These are phyloP conservation scores for Gadopsis marmoratus DNA, from an alignment of 2,797 vertebrate genomes.

Conservation along the genomic window DNA sequence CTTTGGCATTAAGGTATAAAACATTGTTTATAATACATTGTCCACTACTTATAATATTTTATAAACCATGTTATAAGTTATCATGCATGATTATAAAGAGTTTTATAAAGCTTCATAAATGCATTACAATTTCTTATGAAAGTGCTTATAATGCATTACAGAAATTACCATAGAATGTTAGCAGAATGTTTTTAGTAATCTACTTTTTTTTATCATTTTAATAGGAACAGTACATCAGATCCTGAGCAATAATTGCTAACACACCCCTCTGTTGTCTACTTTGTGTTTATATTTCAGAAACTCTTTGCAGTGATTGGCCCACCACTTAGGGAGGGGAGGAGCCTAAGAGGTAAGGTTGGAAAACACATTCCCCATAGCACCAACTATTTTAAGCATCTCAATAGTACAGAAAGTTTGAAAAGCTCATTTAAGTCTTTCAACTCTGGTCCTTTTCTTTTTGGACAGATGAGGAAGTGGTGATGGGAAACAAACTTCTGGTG, in stretches of 20 bases:
- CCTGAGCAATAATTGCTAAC: background rate
- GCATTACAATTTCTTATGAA: too few species aligned
- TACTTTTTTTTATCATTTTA: background rate
- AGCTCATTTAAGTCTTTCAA: background rate
- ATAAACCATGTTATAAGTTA: too few species aligned
- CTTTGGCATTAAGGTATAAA: too few species aligned
- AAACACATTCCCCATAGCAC: background rate
- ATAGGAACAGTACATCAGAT: background rate
- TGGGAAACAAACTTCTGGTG: slow-evolving; percentile 98
- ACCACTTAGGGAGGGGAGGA: slow-evolving; percentile 89
- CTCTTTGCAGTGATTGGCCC: slow-evolving; percentile 94
- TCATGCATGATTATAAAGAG: too few species aligned
- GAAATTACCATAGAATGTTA: too few species aligned
- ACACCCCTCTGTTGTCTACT: background rate
- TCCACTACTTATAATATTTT: too few species aligned
- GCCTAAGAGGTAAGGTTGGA: slow-evolving; percentile 88
- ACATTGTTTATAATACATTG: too few species aligned
- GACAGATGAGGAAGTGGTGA: slow-evolving; percentile 94
- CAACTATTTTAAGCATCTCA: background rate
- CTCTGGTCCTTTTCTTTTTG: slow-evolving; percentile 11
- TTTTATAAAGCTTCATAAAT: too few species aligned
- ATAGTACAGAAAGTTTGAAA: background rate
- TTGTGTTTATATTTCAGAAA: slow-evolving; percentile 86
- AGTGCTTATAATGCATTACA: too few species aligned
- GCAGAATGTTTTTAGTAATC: background rate